phyloP scores from a whole-genome alignment of 2,888 invertebrate species.

The Nephrotoma guestfalica region DNA sequence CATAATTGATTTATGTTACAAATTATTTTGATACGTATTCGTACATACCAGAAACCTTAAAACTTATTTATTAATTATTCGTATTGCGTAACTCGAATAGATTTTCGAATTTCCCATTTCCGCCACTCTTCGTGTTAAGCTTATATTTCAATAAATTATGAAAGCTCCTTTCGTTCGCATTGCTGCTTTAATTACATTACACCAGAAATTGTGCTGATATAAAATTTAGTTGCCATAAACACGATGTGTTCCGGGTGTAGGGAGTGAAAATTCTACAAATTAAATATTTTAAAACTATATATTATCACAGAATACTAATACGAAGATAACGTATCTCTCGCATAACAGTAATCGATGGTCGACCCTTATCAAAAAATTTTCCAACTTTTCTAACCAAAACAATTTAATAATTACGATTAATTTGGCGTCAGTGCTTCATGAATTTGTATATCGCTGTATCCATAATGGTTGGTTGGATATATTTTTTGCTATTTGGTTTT shows the following conservation, averaged over 20 bases:
- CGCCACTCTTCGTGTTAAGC: neutral
- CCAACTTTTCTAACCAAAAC: neutral
- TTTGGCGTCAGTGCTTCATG: neutral
- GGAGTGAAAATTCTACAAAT: too few species aligned
- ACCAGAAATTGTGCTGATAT: neutral
- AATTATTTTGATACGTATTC: too few species aligned
- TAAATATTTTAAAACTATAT: neutral
- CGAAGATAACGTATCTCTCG: neutral
- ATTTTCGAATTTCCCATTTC: neutral
- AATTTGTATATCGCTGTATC: too few species aligned
- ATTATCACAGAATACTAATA: neutral
- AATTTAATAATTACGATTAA: neutral
- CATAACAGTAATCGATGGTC: neutral
- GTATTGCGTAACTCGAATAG: neutral
- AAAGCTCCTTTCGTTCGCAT: neutral
- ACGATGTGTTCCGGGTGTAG: too few species aligned
- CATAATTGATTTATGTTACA: too few species aligned
- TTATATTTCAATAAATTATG: neutral
- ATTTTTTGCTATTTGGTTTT: neutral
- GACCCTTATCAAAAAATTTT: neutral
- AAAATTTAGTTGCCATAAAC: neutral
- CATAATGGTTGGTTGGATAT: neutral
- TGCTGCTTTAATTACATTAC: too few species aligned
- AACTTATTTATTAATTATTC: neutral
- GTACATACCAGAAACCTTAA: neutral